A percentile compares a stretch with the other conserved stretches of the same genome.
Conservation (phyloP, 2,888 invertebrate genomes). For the Anarsia innoxiella region DNA sequence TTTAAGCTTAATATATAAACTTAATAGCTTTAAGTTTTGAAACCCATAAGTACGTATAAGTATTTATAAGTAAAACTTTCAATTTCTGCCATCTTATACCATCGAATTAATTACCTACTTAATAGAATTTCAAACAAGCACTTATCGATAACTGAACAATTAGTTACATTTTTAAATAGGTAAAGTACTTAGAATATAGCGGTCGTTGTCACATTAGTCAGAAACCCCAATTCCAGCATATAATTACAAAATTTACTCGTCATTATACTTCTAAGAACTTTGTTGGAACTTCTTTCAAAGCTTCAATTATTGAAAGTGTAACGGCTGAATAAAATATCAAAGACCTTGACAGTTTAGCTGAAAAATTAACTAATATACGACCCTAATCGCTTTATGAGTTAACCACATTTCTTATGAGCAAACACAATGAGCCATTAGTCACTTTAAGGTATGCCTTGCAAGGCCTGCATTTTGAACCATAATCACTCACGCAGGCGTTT, state of each 20-base stretch:
- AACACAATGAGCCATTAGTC: constrained; percentile 49
- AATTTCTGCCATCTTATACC: no score
- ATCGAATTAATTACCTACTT: no score
- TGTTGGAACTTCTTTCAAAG: constrained; percentile 32
- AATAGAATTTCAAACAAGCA: no score
- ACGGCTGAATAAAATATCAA: constrained; percentile 46
- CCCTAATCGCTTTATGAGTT: constrained; percentile 42
- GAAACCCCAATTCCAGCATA: neutral
- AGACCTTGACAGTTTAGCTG: constrained; percentile 34
- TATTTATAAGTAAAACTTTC: no score
- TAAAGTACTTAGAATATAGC: no score
- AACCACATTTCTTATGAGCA: constrained; percentile 36
- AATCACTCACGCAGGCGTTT: constrained; percentile 42
- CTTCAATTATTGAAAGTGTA: constrained; percentile 48
- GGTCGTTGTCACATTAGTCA: no score
- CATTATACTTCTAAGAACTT: constrained; percentile 36
- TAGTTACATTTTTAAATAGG: no score
- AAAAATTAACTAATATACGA: constrained; percentile 40
- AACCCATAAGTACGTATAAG: no score
- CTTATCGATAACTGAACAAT: no score
- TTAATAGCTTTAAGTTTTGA: no score
- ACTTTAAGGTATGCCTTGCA: constrained; percentile 34
- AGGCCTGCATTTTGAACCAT: constrained; percentile 47
- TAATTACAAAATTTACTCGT: constrained; percentile 20
- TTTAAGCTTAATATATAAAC: no score